These are phyloP conservation scores for Saturnia japonica DNA, from an alignment of 2,888 invertebrate genomes.

Conservation along the genomic window DNA sequence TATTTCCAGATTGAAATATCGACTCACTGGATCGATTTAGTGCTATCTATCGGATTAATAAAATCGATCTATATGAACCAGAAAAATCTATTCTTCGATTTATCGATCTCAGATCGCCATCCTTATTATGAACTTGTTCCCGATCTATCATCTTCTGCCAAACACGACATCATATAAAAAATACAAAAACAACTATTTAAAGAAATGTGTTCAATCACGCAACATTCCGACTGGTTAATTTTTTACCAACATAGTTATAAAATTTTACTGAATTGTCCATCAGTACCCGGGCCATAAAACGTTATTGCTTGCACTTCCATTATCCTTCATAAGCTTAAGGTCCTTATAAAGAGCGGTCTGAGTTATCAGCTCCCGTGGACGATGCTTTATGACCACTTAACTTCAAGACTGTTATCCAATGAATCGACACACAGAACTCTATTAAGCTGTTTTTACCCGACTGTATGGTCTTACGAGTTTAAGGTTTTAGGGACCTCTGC, in stretches of 20 bases:
- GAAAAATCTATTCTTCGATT: no score
- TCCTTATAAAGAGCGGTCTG: constrained; percentile 58
- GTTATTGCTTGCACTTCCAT: constrained; percentile 63
- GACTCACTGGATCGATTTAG: no score
- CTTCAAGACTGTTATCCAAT: constrained; percentile 36
- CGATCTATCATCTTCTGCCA: background rate
- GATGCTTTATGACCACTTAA: constrained; percentile 66
- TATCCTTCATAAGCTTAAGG: constrained; percentile 66
- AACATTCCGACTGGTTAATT: constrained; percentile 20
- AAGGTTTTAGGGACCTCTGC: no score
- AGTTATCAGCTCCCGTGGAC: constrained; percentile 57
- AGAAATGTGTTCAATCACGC: background rate
- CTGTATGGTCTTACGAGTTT: no score
- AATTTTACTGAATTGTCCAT: constrained; percentile 44
- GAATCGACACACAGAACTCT: background rate
- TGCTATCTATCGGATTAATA: no score
- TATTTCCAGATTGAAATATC: no score
- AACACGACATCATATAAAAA: background rate
- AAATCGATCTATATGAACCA: no score
- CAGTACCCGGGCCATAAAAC: constrained; percentile 59
- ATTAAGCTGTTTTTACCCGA: background rate
- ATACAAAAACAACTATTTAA: background rate
- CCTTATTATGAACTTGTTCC: background rate
- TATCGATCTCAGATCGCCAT: no score
- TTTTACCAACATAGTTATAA: constrained; percentile 64